Percentiles rank a stretch among this genome's conserved stretches.
phyloP scores from a whole-genome alignment of 1,140 invertebrate species.

The Pentalonia nigronervosa region DNA sequence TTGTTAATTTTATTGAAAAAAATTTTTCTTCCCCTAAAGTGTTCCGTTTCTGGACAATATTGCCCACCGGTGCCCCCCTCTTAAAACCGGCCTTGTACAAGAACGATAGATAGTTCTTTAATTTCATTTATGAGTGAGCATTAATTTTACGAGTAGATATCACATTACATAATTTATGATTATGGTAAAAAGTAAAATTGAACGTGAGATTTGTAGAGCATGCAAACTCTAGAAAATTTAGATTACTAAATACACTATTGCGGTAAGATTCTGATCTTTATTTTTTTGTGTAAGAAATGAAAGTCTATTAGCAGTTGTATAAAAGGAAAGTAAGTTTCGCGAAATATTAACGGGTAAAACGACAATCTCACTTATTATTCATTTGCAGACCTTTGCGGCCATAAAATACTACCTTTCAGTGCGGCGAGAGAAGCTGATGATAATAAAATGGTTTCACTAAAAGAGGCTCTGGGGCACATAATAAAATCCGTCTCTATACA shows the following conservation, averaged over 20 bases:
- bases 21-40: no score
- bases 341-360: slow-evolving; percentile 28
- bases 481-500: slow-evolving; percentile 35
- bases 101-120: not conserved
- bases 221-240: not conserved
- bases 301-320: not conserved
- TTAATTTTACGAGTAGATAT: not conserved
- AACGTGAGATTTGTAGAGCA: not conserved
- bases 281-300: not conserved
- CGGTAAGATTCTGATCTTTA: not conserved
- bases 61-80: no score
- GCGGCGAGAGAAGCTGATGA: slow-evolving; percentile 18
- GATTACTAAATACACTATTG: not conserved
- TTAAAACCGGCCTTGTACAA: no score
- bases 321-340: not conserved
- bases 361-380: slow-evolving; percentile 55
- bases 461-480: slow-evolving; percentile 29
- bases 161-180: not conserved
- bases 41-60: no score
- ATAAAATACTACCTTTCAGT: slow-evolving; percentile 49
- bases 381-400: slow-evolving; percentile 40
- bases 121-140: not conserved
- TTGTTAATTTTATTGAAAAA: no score
- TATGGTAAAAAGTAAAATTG: not conserved
- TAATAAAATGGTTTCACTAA: slow-evolving; percentile 53